Percentiles rank a stretch among this genome's conserved stretches.
These are phyloP conservation scores for Timandra comae DNA, from an alignment of 2,888 invertebrate species.

Conservation along the genomic window DNA sequence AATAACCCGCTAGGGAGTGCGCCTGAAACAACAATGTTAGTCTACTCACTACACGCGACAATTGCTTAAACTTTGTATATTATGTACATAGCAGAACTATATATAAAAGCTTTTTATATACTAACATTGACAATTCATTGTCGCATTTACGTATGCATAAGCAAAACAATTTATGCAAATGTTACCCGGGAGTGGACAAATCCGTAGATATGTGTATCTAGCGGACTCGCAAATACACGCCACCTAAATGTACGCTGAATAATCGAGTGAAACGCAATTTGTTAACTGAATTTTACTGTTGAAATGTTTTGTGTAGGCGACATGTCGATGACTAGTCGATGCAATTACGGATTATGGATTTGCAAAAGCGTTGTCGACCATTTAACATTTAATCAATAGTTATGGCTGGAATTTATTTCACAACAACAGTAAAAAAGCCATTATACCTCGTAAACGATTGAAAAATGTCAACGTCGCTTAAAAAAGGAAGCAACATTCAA, in stretches of 20 bases:
- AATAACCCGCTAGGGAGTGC: constrained; percentile 34
- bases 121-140: constrained; percentile 28
- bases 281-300: too few species aligned
- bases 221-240: neutral
- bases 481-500: neutral
- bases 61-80: constrained; percentile 16
- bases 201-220: constrained; percentile 18
- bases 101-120: constrained; percentile 7
- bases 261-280: too few species aligned
- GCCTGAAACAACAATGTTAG: constrained; percentile 30
- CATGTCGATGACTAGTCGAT: too few species aligned
- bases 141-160: constrained; percentile 34
- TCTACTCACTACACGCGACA: constrained; percentile 21
- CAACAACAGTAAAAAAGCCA: too few species aligned
- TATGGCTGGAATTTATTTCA: too few species aligned
- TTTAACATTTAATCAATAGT: too few species aligned
- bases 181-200: constrained; percentile 23
- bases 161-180: constrained; percentile 42
- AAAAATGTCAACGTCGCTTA: too few species aligned
- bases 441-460: too few species aligned
- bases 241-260: too few species aligned
- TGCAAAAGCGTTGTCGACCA: too few species aligned
- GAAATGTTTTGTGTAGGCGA: too few species aligned
- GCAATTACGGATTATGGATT: too few species aligned
- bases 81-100: constrained; percentile 18